A percentile compares a stretch with the other conserved stretches of the same genome.
Conservation (phyloP, 2,888 invertebrate genomes). For the Andrena camellia region DNA sequence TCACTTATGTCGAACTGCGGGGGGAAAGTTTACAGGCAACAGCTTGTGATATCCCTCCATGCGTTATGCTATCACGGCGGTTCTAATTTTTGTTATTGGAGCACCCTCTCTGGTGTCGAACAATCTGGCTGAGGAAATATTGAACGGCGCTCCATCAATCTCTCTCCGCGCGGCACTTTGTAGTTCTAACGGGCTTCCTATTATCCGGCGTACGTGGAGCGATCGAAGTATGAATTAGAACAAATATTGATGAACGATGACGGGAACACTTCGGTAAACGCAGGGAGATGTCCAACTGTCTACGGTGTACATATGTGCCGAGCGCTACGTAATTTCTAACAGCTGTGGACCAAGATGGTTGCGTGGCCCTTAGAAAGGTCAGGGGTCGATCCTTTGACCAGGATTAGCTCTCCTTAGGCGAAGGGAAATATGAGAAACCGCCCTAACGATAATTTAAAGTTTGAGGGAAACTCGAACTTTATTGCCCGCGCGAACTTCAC, state of each 20-base stretch:
- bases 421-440: conserved; percentile 14
- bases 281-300: not conserved
- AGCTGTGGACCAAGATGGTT: not conserved
- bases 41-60: no score
- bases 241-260: conserved; percentile 46
- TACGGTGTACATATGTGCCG: not conserved
- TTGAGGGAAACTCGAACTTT: not conserved
- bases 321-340: not conserved
- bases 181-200: conserved; percentile 25
- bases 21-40: no score
- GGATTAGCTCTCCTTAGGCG: not conserved
- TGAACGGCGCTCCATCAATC: conserved; percentile 22
- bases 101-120: not conserved
- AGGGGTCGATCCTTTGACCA: not conserved
- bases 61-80: not conserved
- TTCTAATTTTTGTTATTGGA: conserved; percentile 14
- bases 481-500: conserved; percentile 2
- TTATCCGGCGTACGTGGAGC: not conserved
- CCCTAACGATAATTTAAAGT: conserved; percentile 44
- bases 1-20: no score
- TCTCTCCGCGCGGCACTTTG: not conserved
- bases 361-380: not conserved
- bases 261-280: not conserved
- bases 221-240: conserved; percentile 39
- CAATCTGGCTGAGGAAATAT: conserved; percentile 13